Base-by-base conservation (phyloP, 2,113 vertebrate genomes). In the Labeo catla region DNA sequence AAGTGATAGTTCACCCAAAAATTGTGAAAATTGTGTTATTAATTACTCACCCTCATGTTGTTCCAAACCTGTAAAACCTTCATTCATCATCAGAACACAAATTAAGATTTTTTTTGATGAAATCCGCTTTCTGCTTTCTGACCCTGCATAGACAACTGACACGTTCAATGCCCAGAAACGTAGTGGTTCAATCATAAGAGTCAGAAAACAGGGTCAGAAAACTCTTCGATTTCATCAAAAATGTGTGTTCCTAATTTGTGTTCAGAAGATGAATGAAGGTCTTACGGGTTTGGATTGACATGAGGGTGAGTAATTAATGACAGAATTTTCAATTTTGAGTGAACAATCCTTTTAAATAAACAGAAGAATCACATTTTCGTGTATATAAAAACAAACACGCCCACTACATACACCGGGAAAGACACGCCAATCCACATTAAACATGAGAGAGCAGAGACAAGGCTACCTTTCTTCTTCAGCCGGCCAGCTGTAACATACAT, bases 401-500 rank as follows among this genome's bases (percentile, higher is more conserved):
- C 88, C 50, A 90, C 21, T 76, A 88, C 87, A 77, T 72, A 83
- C 72, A 68, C 72, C 19, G 15, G 89, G 78, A 86, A 82, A 81
- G 87, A 92, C 84, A 90, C 84, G 87, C 86, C 68, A 91, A 87
- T 87, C 84, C 49, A 89, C 66, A 89, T 91, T 81, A 39, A 85
- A 86, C 87, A 68, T 84, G 63, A 85, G 19, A 84, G 54, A 84
- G 88, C 63, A 57, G 63, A 87, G 86, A 86, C 65, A 88, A 87
- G 89, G 87, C 93, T 96, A 96, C 95, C 95, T 96, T 95, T 96
- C 88, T 90, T 88, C 92, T 95, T 96, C 88, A 90, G 91, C 73
- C 93, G 94, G 94, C 95, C 94, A 94, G 94, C 95, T 95, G 94
- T 93, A 96, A 96, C 93, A 91, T 91, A 95, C 90, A 94, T 87